Base-by-base conservation (phyloP, 2,888 invertebrate genomes). In the Allygus modestus region DNA sequence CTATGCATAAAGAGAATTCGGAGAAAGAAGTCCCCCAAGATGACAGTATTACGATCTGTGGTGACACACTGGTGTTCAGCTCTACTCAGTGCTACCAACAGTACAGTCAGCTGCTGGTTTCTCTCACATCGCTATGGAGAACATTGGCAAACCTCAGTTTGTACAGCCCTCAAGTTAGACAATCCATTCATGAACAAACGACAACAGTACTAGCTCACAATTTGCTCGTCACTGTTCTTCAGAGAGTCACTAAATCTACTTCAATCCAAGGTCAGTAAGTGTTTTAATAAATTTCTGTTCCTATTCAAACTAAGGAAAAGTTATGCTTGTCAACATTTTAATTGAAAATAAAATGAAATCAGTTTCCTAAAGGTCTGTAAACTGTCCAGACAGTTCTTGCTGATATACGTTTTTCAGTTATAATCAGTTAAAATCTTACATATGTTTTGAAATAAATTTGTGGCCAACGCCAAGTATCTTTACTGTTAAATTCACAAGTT, bases 161-260 rank as follows among this genome's bases (percentile, higher is more conserved):
- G 77, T 92, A 92, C 89, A 93, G 93, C 86, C 93, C 93, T 0
- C 89, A 90, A 90, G 93, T 93, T 87, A 90, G 93, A 0, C 88
- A 89, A 87, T 90, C 91, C 88, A 89, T 92, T 83, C 90, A 90
- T 20, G 88, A 89, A 28, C 91, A 92, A 89, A 81, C 88, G 0
- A 90, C 91, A 88, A 89, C 91, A 84, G 84, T 89, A 84, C 90
- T 91, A 87, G 91, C 91, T 85, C 91, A 90, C 86, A 90, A 90
- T 84, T 87, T 92, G 88, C 88, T 92, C 85, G 90, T 90, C 88
- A 85, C 92, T 86, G 54, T 90, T 87, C 88, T 92, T 86, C 33
- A 51, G 20, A 43, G 79, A 54, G 69, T 82, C 33, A 82, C 43
- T 2, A 65, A 82, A n/a, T 23, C 51, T 37, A 41, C 79, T 37